Evolutionary conservation across 2,113 vertebrate species (phyloP).

Genomic region (Pedionomus torquatus): DNA sequence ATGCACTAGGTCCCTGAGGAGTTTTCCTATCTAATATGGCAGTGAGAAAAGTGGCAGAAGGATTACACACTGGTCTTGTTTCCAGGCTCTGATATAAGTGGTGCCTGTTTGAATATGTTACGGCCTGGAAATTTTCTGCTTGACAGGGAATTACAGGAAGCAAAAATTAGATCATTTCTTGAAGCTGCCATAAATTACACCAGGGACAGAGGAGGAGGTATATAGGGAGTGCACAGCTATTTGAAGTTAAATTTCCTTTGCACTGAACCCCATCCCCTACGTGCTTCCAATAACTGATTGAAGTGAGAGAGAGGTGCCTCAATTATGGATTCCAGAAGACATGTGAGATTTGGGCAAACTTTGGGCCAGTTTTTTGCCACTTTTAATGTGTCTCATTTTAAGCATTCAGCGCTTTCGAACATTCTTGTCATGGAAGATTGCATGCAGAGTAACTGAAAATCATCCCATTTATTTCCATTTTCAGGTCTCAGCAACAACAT

Average conservation of each 20-base stretch:
- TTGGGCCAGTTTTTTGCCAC: not conserved
- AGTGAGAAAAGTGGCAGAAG: not conserved
- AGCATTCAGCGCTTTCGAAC: not conserved
- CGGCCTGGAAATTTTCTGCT: not conserved
- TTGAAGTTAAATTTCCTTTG: not conserved
- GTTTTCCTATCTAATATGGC: not conserved
- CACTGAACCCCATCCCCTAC: not conserved
- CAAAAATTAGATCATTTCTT: not conserved
- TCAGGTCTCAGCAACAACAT: not conserved
- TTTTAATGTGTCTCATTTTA: not conserved
- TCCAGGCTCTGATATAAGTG: not conserved
- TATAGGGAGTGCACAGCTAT: not conserved
- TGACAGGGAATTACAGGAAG: not conserved
- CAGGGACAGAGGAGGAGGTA: not conserved
- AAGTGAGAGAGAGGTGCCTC: not conserved
- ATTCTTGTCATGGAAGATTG: not conserved
- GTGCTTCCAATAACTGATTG: not conserved
- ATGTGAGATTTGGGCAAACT: not conserved
- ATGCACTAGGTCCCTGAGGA: not conserved
- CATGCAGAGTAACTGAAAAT: not conserved
- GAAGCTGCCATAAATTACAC: not conserved
- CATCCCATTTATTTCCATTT: constrained; percentile 25
- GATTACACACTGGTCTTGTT: not conserved
- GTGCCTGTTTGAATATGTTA: not conserved
- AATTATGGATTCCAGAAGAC: not conserved